Conservation (phyloP, 1,140 invertebrate genomes). For the Frieseomelitta varia region DNA sequence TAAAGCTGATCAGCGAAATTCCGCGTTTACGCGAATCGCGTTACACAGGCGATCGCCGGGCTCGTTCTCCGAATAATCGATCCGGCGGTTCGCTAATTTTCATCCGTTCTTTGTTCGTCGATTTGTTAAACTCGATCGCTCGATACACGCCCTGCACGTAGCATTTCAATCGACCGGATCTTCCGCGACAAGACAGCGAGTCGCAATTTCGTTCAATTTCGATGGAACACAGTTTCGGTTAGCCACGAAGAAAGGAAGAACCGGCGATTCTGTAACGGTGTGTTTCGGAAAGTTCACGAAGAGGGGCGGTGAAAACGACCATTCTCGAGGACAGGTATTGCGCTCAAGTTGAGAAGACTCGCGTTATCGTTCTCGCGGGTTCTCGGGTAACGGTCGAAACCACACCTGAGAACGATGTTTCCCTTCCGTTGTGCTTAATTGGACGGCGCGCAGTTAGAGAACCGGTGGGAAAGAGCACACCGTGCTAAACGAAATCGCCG, state of each 20-base stretch:
- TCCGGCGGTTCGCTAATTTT: neutral
- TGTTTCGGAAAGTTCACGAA: conserved; percentile 4
- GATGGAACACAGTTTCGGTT: neutral
- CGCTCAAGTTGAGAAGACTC: conserved; percentile 14
- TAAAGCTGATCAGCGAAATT: conserved; percentile 23
- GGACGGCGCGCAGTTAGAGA: conserved; percentile 15
- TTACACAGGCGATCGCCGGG: neutral
- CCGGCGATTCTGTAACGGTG: too few species aligned
- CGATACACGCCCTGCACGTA: neutral
- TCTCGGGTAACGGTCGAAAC: neutral
- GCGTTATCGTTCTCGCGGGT: conserved; percentile 41
- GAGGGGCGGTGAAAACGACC: neutral
- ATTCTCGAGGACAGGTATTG: neutral
- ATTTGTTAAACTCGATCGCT: neutral
- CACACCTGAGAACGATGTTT: conserved; percentile 22
- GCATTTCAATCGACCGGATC: neutral
- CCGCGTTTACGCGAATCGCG: neutral
- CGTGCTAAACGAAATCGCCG: conserved; percentile 23
- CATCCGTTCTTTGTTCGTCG: neutral
- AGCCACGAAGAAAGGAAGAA: neutral
- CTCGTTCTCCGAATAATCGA: neutral
- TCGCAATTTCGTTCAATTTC: neutral
- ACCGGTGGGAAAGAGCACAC: neutral
- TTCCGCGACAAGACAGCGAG: neutral
- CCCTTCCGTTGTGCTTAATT: conserved; percentile 53